Conservation (phyloP, 1,140 invertebrate species). For the Macrobrachium rosenbergii region DNA sequence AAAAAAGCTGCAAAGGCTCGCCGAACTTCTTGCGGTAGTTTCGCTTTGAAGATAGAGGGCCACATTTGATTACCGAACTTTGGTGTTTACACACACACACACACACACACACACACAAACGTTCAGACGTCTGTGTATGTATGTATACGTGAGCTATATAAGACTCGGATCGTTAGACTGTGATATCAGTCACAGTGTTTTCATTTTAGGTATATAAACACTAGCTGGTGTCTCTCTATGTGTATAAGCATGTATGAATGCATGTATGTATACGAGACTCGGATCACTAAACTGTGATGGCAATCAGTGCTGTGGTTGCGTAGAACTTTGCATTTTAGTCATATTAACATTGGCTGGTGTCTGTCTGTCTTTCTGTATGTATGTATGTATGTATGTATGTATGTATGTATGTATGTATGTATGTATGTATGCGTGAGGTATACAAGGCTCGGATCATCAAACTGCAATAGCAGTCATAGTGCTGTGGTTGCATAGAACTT, state of each 20-base stretch:
- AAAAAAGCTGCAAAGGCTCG: too few relatives aligned
- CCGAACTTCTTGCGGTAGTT: too few relatives aligned
- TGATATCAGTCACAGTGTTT: neutral
- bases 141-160: constrained; percentile 1
- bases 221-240: neutral
- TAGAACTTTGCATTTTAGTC: too few relatives aligned
- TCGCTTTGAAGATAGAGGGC: too few relatives aligned
- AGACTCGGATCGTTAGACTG: too few relatives aligned
- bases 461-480: too few relatives aligned
- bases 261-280: neutral
- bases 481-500: too few relatives aligned
- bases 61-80: too few relatives aligned
- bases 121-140: neutral
- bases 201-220: neutral
- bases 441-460: neutral
- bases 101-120: neutral
- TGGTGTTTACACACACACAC: neutral
- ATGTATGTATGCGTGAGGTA: neutral
- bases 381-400: neutral
- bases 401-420: neutral
- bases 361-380: too few relatives aligned
- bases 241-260: neutral
- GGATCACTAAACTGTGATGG: too few relatives aligned
- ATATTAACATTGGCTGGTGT: too few relatives aligned
- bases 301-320: too few relatives aligned